Evolutionary conservation across 1,140 invertebrate species (phyloP).

Genomic region (Colletes gigas): DNA sequence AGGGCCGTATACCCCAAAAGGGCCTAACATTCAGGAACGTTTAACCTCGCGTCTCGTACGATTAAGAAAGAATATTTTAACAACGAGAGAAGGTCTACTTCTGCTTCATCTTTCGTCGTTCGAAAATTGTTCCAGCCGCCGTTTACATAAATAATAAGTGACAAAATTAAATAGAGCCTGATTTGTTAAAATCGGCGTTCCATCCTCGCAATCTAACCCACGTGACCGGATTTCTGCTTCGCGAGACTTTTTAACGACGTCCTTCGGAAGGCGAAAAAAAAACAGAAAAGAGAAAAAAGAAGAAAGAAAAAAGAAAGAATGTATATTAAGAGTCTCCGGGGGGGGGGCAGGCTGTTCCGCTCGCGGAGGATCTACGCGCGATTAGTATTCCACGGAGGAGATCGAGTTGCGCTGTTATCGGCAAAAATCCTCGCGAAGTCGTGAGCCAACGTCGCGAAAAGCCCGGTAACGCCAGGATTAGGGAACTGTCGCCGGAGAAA

Average conservation of each 20-base stretch:
- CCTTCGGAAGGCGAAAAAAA: neutral
- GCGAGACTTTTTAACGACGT: slow-evolving; percentile 43
- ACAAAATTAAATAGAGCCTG: too few relatives aligned
- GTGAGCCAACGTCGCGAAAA: neutral
- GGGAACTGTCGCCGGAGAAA: neutral
- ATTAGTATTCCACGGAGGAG: slow-evolving; percentile 52
- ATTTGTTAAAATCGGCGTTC: too few relatives aligned
- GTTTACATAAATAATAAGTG: too few relatives aligned
- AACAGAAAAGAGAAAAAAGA: too few relatives aligned
- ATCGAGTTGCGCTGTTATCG: slow-evolving; percentile 55
- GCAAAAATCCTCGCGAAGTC: slow-evolving; percentile 24
- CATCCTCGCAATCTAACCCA: neutral
- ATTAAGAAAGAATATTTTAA: too few relatives aligned
- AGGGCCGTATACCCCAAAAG: too few relatives aligned
- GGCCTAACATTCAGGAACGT: too few relatives aligned
- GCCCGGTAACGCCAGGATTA: slow-evolving; percentile 11
- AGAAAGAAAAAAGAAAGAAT: neutral
- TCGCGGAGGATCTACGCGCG: slow-evolving; percentile 6
- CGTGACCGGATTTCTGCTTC: slow-evolving; percentile 37
- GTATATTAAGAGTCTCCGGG: neutral
- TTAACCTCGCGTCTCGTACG: too few relatives aligned
- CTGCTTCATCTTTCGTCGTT: too few relatives aligned
- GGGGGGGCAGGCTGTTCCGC: neutral
- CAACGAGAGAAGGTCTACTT: too few relatives aligned
- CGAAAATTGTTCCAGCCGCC: too few relatives aligned